These are phyloP conservation scores for Menura novaehollandiae DNA, from an alignment of 2,113 vertebrate species.

Conservation along the genomic window DNA sequence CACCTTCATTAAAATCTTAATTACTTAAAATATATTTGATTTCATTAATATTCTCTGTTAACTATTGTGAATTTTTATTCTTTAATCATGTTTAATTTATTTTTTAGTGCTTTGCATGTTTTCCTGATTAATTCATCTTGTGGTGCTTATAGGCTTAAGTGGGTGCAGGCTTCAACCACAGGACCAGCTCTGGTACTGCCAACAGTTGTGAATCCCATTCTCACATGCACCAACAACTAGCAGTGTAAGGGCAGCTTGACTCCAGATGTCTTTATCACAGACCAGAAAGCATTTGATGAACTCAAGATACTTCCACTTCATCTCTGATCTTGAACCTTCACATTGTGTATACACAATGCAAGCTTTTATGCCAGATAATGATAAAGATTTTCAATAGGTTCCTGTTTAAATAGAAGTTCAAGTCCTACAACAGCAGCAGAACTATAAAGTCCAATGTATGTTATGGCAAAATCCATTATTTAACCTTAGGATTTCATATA, in stretches of 20 bases:
- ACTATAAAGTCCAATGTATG: not conserved
- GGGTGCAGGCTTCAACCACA: not conserved
- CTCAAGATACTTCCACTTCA: not conserved
- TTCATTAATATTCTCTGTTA: not conserved
- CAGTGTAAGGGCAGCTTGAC: not conserved
- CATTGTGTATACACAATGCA: not conserved
- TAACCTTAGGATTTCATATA: constrained; percentile 17
- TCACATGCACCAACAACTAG: not conserved
- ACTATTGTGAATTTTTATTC: not conserved
- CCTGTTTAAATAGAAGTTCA: not conserved
- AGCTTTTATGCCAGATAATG: not conserved
- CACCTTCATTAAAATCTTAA: not conserved
- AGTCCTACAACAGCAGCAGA: not conserved
- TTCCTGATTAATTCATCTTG: not conserved
- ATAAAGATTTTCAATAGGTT: not conserved
- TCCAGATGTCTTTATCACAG: not conserved
- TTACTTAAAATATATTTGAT: not conserved
- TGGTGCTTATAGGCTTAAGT: not conserved
- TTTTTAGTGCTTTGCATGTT: not conserved
- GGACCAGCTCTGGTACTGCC: not conserved
- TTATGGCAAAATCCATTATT: constrained; percentile 1
- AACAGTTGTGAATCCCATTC: not conserved
- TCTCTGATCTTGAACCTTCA: not conserved
- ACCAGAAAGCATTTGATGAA: not conserved
- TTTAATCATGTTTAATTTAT: not conserved